These are phyloP conservation scores for Columba livia DNA, from an alignment of 2,113 vertebrate genomes.

Conservation along the genomic window DNA sequence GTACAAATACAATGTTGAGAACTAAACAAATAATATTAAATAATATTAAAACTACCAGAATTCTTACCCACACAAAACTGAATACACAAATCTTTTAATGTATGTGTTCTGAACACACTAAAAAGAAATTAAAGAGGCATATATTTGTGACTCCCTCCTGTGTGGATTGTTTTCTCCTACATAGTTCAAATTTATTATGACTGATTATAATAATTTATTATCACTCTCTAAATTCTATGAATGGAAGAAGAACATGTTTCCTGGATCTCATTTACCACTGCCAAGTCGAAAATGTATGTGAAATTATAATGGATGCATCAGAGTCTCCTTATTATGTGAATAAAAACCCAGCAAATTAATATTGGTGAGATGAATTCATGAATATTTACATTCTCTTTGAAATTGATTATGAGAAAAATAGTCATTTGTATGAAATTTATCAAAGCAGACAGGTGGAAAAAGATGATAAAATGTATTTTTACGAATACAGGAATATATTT, in stretches of 20 bases:
- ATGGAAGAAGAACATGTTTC: neutral
- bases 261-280: constrained; percentile 17
- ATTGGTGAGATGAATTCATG: neutral
- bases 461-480: constrained; percentile 22
- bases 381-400: constrained; percentile 43
- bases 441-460: constrained; percentile 32
- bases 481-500: constrained; percentile 5
- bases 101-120: neutral
- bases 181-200: neutral
- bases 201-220: neutral
- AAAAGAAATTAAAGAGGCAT: neutral
- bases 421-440: constrained; percentile 16
- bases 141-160: neutral
- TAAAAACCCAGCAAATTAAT: constrained; percentile 24
- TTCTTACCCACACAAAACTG: neutral
- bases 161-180: neutral
- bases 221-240: neutral
- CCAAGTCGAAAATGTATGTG: neutral
- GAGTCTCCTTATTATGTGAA: neutral
- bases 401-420: constrained; percentile 42
- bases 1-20: neutral
- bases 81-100: neutral
- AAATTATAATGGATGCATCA: constrained; percentile 37
- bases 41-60: neutral
- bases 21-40: neutral